Evolutionary conservation across 2,113 vertebrate genomes (phyloP), one percentile per base, ranked within the genome.

Genomic region (Nycticebus coucang): DNA sequence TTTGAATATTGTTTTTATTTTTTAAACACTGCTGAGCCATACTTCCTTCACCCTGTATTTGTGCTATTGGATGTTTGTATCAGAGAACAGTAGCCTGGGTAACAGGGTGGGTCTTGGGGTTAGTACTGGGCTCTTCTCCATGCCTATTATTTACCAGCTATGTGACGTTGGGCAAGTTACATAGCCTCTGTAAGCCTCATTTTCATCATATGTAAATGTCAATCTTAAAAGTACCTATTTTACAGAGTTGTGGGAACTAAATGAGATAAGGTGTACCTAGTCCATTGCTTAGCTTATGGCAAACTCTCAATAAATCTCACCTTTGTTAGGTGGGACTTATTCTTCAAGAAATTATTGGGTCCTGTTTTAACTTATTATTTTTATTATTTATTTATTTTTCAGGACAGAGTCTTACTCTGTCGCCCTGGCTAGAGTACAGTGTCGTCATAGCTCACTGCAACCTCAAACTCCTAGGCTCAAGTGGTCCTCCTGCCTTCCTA

Each of bases 1-100:
- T 60, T 87, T 79, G 30, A 72, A 74, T 10, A 88, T 72, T 85
- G 45, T 22, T 94, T 96, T 87, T 93, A 80, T 71, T 92, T 97
- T 41, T 80, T 35, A 87, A 92, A 84, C 7, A 77, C 26, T 9
- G 14, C 30, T 89, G 68, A 89, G 19, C 72, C 59, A 64, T 75
- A 55, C 55, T 91, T 96, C 78, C 85, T 90, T 60, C 2, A 13
- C 35, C 59, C 24, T 77, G 35, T 71, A 85, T 75, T 95, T 83
- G 72, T 72, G 3, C 1, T 33, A 30, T 53, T 24, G 30, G 50
- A 35, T 78, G 55, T 95, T 94, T 91, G 68, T 50, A 77, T 5
- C 24, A 5, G 82, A 89, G 53, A 22, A 64, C 18, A 75, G n/a
- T 24, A 62, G 95, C 74, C 0, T 62, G 19, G 37, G 26, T 22